Conservation (phyloP, 2,113 vertebrate genomes). For the Catagonus wagneri region DNA sequence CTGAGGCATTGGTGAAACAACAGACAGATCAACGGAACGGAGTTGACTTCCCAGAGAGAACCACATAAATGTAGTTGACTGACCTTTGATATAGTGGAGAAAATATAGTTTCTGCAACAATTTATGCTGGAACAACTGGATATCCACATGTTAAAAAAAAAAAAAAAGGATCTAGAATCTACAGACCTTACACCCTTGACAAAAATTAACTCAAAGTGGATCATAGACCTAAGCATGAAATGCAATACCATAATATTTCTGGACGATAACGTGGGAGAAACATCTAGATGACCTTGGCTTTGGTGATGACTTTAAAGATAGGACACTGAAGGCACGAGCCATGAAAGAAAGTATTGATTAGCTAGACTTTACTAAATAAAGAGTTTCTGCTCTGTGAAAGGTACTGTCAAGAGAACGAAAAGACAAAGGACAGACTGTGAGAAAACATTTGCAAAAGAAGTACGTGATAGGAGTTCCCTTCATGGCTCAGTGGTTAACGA, state of each 20-base stretch:
- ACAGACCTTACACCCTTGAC: neutral
- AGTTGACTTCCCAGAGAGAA: neutral
- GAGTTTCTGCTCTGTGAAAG: neutral
- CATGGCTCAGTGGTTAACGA: too few relatives aligned
- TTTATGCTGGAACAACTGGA: neutral
- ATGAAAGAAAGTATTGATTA: neutral
- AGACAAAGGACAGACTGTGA: neutral
- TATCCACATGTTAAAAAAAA: neutral
- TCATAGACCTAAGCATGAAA: neutral
- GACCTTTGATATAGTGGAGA: neutral
- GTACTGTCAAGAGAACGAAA: neutral
- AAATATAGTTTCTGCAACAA: neutral
- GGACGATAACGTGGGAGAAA: neutral
- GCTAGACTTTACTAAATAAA: neutral
- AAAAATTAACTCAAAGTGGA: neutral
- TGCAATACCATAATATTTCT: neutral
- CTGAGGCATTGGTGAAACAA: neutral
- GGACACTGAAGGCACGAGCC: neutral
- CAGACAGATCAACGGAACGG: neutral
- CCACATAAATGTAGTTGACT: neutral
- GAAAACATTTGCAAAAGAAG: neutral
- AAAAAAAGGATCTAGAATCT: neutral
- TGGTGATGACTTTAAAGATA: neutral
- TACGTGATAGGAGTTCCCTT: too few relatives aligned
- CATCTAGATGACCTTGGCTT: neutral